Base-by-base conservation (phyloP, 2,888 invertebrate genomes). In the Tethea ocularis region DNA sequence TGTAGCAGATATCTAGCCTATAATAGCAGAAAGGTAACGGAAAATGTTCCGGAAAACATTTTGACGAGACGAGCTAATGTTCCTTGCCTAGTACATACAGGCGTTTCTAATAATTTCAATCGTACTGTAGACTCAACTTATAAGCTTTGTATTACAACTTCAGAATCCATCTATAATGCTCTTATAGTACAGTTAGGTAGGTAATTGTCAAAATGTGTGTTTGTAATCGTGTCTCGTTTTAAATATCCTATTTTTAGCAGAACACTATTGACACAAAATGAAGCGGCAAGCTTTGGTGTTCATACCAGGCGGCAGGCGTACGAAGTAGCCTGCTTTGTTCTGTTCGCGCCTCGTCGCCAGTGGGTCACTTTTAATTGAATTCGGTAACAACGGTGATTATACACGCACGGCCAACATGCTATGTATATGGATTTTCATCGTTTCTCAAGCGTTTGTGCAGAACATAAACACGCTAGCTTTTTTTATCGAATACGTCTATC, bases 341-440 rank as follows among this genome's bases (percentile, higher is more conserved):
- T 67, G 67, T 64, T 67, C 67, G 70, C 68, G 69, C 64, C 68
- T 67, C 71, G 70, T 61, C 74, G 78, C 61, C 81, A 90, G 85
- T 91, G 81, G 91, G 91, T 90, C 90, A 91, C 73, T 85, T 86
- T 88, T 91, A 91, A 91, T 91, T 90, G 90, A 89, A 90, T 84
- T 79, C 83, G 63, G 83, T 87, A 87, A 87, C 82, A 88, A 88
- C 83, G 71, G 82, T 81, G 84, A 88, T 89, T 91, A 86, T 86
- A 84, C 87, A 90, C 90, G 90, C 91, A 91, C 88, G 88, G 79
- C 70, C 77, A 74, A 82, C 82, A 87, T 80, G 70, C 76, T 72
- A 83, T n/a, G n/a, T n/a, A n/a, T 82, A 84, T 71, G 72, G 67
- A 67, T 75, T 71, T 69, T 66, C 61, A 60, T 72, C 67, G 80